Base-by-base conservation (phyloP, 2,888 invertebrate genomes). In the Mylabris sibirica region DNA sequence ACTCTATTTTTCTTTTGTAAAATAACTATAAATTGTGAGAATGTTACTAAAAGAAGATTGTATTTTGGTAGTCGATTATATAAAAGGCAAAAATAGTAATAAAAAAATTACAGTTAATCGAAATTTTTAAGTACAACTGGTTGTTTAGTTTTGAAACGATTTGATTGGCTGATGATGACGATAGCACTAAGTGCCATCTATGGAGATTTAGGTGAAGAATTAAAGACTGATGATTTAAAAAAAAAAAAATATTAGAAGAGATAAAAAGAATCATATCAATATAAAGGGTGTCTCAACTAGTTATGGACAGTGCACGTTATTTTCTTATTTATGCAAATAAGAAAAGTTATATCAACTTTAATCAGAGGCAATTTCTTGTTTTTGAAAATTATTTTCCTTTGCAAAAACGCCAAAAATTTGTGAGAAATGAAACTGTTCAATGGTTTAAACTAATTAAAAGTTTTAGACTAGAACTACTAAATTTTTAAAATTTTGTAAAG, bases 61-160 rank as follows among this genome's bases (percentile, higher is more conserved):
- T 57, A 24, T 12, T 57, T 26, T 22, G 24, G 11, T 64, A 64
- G 67, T 67, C 67, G 64, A 67, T 67, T 67, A 64, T 9, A 9
- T 20, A 49, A 53, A 2, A 53, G 17, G 8, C 44, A n/a, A 20
- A 49, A 9, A n/a, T n/a, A n/a, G n/a, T n/a, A n/a, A n/a, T n/a
- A n/a, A n/a, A n/a, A n/a, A n/a, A n/a, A n/a, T n/a, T n/a, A n/a
- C 2, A 20, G 5, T 49, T 2, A 49, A 44, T 22, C 53, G 22
- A 6, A 22, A 12, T 53, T 53, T 53, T 11, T 44, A n/a, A 8
- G n/a, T n/a, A 35, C 9, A 2, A n/a, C n/a, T n/a, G n/a, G n/a
- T n/a, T 35, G 12, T 14, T 14, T 5, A 2, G 44, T 41, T 41
- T 41, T 44, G 3, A 17, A 3, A 24, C 6, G 26, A 57, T 57